Conservation (phyloP, 1,140 invertebrate genomes). For the Chironomus striatipennis region DNA sequence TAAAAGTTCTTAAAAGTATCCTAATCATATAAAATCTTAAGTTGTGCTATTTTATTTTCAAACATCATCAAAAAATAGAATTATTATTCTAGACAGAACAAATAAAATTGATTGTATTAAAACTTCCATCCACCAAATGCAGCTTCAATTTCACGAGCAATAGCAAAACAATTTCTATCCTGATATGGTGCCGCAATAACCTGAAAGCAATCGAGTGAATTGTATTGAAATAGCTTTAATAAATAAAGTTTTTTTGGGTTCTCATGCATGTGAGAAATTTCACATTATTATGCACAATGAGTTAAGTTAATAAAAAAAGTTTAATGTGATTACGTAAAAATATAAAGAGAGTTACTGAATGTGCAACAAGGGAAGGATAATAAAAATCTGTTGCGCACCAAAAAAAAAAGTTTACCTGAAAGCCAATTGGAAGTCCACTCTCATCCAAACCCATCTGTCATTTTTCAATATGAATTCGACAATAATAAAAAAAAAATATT, state of each 20-base stretch:
- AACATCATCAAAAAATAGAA: no score
- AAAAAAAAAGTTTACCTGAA: slow-evolving; percentile 54
- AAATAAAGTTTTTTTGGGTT: no score
- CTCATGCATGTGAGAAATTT: no score
- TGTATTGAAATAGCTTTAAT: no score
- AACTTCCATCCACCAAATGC: slow-evolving; percentile 71
- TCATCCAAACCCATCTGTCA: slow-evolving; percentile 48
- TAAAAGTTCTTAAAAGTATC: no score
- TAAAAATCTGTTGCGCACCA: no score
- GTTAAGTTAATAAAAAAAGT: neutral
- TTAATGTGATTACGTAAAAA: neutral
- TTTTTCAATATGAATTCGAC: neutral
- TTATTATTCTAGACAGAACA: no score
- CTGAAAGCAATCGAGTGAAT: no score
- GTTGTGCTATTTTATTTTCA: no score
- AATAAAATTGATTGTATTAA: neutral
- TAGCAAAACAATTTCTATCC: slow-evolving; percentile 64
- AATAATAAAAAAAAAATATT: neutral
- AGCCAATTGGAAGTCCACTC: slow-evolving; percentile 59
- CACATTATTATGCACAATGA: neutral
- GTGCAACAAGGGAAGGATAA: slow-evolving; percentile 24
- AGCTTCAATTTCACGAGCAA: slow-evolving; percentile 67
- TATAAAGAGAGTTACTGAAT: no score
- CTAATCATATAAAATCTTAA: no score
- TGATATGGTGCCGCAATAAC: slow-evolving; percentile 51